These are phyloP conservation scores for Struthio camelus DNA, from an alignment of 2,113 vertebrate species.

Conservation along the genomic window DNA sequence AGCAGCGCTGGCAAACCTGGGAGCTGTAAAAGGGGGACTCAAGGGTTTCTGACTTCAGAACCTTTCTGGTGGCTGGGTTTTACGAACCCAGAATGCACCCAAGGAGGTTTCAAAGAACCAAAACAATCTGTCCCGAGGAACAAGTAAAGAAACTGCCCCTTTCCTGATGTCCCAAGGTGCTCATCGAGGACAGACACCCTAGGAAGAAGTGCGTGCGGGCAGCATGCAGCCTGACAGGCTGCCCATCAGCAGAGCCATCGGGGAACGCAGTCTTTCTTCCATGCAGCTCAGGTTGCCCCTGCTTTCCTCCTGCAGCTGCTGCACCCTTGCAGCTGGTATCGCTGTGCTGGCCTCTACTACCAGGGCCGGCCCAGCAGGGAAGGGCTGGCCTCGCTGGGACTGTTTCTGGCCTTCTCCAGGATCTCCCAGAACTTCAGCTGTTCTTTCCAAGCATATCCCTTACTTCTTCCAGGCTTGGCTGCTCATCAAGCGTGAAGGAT, in stretches of 20 bases:
- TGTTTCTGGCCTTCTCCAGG: not conserved
- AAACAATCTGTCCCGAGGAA: not conserved
- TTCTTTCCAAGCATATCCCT: slow-evolving; percentile 3
- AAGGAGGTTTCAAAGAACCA: not conserved
- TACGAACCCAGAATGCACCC: not conserved
- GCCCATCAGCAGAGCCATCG: not conserved
- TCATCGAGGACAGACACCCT: not conserved
- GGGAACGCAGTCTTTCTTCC: not conserved
- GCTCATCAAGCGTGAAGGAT: not conserved
- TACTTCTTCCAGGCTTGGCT: not conserved
- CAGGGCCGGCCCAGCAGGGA: not conserved
- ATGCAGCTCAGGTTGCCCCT: not conserved
- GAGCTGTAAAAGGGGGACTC: not conserved
- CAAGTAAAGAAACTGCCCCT: not conserved
- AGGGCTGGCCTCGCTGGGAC: not conserved
- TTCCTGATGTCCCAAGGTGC: not conserved
- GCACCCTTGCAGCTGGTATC: not conserved
- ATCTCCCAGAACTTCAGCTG: slow-evolving; percentile 31
- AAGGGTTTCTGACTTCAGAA: not conserved
- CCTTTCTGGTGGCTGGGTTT: not conserved
- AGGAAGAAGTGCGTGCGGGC: not conserved
- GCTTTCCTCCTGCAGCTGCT: not conserved
- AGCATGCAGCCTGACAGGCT: not conserved
- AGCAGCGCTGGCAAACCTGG: not conserved
- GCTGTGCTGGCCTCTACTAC: not conserved